phyloP scores from a whole-genome alignment of 1,140 invertebrate species.

The Piezodorus guildinii region DNA sequence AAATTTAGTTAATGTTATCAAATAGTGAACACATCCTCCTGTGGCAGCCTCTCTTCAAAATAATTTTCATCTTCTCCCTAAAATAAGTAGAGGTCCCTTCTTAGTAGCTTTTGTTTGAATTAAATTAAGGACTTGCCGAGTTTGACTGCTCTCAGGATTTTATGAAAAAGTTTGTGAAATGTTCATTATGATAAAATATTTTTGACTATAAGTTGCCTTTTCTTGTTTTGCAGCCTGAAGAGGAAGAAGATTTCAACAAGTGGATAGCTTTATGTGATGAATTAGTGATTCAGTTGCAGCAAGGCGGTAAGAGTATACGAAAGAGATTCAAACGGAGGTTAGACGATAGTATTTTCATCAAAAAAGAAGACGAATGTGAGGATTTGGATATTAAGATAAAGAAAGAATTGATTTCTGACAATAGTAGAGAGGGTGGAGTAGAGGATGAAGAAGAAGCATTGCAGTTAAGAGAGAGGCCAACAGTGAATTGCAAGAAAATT shows the following conservation, averaged over 20 bases:
- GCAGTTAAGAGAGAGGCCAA: neutral
- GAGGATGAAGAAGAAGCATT: slow-evolving; percentile 18
- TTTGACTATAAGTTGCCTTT: neutral
- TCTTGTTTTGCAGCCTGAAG: slow-evolving; percentile 6
- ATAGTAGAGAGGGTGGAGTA: slow-evolving; percentile 1
- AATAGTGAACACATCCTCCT: no score
- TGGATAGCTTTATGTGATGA: slow-evolving; percentile 10
- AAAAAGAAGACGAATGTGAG: neutral
- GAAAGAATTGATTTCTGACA: slow-evolving; percentile 8
- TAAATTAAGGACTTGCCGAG: no score
- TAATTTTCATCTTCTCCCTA: no score
- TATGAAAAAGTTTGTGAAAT: no score
- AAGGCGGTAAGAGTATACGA: neutral
- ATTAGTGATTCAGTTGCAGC: slow-evolving; percentile 1
- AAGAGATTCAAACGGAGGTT: slow-evolving; percentile 1
- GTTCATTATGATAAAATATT: no score
- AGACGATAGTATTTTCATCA: neutral
- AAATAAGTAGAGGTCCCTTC: no score
- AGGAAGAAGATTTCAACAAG: slow-evolving; percentile 15
- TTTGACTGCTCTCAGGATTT: no score
- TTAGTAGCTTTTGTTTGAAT: no score
- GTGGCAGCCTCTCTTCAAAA: no score
- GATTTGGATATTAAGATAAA: neutral
- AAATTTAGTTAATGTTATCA: no score
- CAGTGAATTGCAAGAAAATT: slow-evolving; percentile 5